Conservation (phyloP, 2,113 vertebrate genomes). For the Ictalurus punctatus region DNA sequence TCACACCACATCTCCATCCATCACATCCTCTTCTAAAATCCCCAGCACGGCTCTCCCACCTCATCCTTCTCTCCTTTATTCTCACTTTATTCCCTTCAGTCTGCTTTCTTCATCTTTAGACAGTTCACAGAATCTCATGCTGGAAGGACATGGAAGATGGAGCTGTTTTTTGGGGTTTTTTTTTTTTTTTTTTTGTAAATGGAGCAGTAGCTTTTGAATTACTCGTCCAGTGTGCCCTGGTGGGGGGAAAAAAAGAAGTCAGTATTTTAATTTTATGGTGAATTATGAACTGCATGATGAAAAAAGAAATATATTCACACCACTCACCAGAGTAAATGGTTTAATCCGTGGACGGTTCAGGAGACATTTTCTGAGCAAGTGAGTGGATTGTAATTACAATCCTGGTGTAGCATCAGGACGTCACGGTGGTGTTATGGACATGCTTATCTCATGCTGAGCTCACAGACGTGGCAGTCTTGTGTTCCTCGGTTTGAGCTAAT, state of each 20-base stretch:
- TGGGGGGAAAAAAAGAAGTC: background rate
- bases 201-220: background rate
- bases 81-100: background rate
- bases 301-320: background rate
- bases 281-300: conserved; percentile 26
- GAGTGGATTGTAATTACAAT: background rate
- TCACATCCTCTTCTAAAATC: background rate
- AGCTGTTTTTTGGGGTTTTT: background rate
- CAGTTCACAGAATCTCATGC: background rate
- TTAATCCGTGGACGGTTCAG: background rate
- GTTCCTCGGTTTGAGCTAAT: background rate
- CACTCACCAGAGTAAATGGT: background rate
- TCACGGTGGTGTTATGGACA: background rate
- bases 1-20: conserved; percentile 1
- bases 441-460: background rate
- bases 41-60: background rate
- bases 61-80: background rate
- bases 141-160: background rate
- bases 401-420: background rate
- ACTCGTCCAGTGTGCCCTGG: background rate
- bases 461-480: background rate
- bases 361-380: background rate
- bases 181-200: no score
- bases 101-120: background rate
- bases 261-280: conserved; percentile 36